Base-by-base conservation (phyloP, 2,797 vertebrate species). In the Neomorphus geoffroyi region DNA sequence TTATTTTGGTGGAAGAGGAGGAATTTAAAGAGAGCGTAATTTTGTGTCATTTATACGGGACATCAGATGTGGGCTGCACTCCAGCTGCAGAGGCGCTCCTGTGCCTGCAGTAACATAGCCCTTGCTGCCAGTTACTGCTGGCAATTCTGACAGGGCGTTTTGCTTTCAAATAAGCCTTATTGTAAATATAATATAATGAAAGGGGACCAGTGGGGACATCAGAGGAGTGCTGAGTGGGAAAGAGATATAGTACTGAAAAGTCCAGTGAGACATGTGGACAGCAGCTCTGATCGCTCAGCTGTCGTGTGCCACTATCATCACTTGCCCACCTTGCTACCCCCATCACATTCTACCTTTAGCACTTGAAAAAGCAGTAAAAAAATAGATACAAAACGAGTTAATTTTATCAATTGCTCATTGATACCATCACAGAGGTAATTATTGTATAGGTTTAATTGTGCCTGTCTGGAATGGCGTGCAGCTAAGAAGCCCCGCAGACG, bases 51-150 rank as follows among this genome's bases (percentile, higher is more conserved):
- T 84, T 79, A 10, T 30, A 22, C 7, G 18, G 51, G 46, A 35
- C 18, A n/a, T 50, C 18, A 32, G 41, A 46, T n/a, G 22, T 2
- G 1, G 3, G 19, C 24, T 75, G 37, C 45, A 10, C 16, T 65
- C 35, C 1, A 5, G 7, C 21, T 88, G 64, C 70, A 64, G 75
- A 80, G 39, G 43, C 21, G n/a, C 2, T 9, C 13, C 0, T 1
- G 19, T 23, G 43, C n/a, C 37, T 72, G 66, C 51, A 27, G 30
- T 57, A 66, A 81, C 4, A 5, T 50, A 64, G 32, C 45, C 28
- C 35, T 88, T 0, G 0, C 33, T 2, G 1, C 30, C 45, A 48
- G 39, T 33, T 66, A n/a, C 56, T 80, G 43, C 10, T 0, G 1
- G 23, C n/a, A 67, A 7, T 75, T 70, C 70, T 71, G 24, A n/a